Evolutionary conservation across 2,888 invertebrate genomes (phyloP).

Genomic region (Parnassius apollo): DNA sequence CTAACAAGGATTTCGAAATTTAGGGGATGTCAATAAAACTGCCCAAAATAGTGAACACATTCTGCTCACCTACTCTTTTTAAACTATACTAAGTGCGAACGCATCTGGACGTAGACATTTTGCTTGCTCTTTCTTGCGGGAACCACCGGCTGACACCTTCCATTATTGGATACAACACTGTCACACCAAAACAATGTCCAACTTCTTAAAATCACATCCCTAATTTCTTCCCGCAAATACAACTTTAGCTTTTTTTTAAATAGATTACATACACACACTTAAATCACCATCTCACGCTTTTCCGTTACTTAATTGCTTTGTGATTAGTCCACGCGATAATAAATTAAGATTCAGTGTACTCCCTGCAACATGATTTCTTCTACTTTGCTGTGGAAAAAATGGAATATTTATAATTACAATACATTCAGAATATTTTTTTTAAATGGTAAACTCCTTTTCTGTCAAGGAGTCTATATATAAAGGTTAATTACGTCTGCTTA

Average conservation of each 20-base stretch:
- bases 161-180: conserved; percentile 80
- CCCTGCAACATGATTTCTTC: conserved; percentile 51
- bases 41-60: conserved; percentile 43
- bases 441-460: no score
- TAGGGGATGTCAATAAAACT: conserved; percentile 45
- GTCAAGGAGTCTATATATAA: no score
- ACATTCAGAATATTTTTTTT: no score
- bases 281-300: conserved; percentile 67
- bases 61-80: conserved; percentile 50
- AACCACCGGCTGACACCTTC: conserved; percentile 70
- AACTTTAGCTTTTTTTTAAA: conserved; percentile 44
- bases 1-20: conserved; percentile 35
- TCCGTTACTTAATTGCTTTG: conserved; percentile 70
- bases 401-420: conserved; percentile 25
- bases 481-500: no score
- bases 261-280: conserved; percentile 67
- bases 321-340: conserved; percentile 76
- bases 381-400: conserved; percentile 70
- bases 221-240: conserved; percentile 61
- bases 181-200: conserved; percentile 76
- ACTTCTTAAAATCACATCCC: conserved; percentile 56
- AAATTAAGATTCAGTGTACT: conserved; percentile 72
- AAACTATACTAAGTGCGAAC: conserved; percentile 58
- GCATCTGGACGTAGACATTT: conserved; percentile 52
- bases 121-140: conserved; percentile 63